Evolutionary conservation across 2,888 invertebrate genomes (phyloP), one percentile per base, ranked within the genome.

Genomic region (Hesperia comma): DNA sequence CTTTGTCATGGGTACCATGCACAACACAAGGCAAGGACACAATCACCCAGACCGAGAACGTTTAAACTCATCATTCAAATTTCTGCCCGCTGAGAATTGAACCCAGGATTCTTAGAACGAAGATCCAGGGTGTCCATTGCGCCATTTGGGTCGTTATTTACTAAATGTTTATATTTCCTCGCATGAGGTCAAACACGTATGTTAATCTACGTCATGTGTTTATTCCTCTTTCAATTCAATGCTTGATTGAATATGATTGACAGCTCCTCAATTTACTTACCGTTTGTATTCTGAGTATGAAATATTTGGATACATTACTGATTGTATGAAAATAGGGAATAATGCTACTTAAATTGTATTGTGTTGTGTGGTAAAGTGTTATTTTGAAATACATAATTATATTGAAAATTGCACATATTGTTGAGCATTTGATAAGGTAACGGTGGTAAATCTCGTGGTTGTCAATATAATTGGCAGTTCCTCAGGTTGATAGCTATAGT

Each of bases 181-280:
- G 53, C 51, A 33, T 7, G 7, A 7, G 19, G 26, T 64, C 32
- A 19, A 12, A 64, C 64, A 37, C 1, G 0, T 15, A 14, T 19
- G 17, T 58, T 53, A 64, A 64, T 58, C 53, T 43, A n/a, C 43
- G 53, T 54, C 60, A 66, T 60, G 37, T 66, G 51, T 53, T n/a
- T 57, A 57, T 26, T 55, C 66, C 54, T 54, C n/a, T 15, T 61
- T 67, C 68, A 70, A 71, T 69, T 70, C 71, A 57, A 69, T 66
- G 70, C 66, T 61, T 72, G 73, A 74, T 74, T 74, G 68, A 68
- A 57, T 68, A 63, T 74, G 74, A 74, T 71, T 62, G 74, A 72
- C 73, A 71, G 71, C 68, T 68, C 61, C 64, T 68, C 69, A 71
- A 70, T 72, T 69, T 70, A 71, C 71, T 70, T 72, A 71, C 70